Evolutionary conservation across 2,888 invertebrate genomes (phyloP).

Genomic region (Spicauda simplicius): DNA sequence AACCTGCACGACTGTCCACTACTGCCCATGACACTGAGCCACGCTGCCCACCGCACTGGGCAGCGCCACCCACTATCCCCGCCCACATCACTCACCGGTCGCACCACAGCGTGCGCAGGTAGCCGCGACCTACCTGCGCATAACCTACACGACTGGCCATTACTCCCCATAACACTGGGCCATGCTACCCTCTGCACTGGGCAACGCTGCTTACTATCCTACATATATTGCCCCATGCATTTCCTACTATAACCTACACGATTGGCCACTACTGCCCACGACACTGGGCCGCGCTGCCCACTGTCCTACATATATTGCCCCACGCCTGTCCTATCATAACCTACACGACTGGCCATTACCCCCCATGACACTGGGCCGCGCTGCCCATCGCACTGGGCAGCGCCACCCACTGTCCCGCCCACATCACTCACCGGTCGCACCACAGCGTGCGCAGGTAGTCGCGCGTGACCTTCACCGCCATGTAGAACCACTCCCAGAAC

Average conservation of each 20-base stretch:
- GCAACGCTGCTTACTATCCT: background rate
- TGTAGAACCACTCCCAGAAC: constrained; percentile 99
- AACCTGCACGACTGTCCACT: background rate
- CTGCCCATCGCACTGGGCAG: background rate
- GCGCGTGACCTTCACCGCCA: constrained; percentile 97
- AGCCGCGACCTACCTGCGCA: too few species aligned
- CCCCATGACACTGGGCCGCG: background rate
- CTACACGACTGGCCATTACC: background rate
- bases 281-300: background rate
- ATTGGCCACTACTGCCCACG: background rate
- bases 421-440: constrained; percentile 92
- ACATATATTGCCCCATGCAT: too few species aligned
- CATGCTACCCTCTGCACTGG: background rate
- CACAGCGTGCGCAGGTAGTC: constrained; percentile 96
- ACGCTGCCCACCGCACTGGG: background rate
- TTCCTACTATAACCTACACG: background rate
- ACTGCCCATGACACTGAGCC: background rate
- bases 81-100: constrained; percentile 88
- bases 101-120: constrained; percentile 95
- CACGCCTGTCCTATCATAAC: too few species aligned
- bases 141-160: too few species aligned
- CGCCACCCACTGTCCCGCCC: background rate
- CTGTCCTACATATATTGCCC: too few species aligned
- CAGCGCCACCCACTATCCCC: background rate
- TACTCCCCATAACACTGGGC: background rate